A percentile compares a stretch with the other conserved stretches of the same genome.
phyloP scores from a whole-genome alignment of 2,797 vertebrate species.

The Nannoperca australis region DNA sequence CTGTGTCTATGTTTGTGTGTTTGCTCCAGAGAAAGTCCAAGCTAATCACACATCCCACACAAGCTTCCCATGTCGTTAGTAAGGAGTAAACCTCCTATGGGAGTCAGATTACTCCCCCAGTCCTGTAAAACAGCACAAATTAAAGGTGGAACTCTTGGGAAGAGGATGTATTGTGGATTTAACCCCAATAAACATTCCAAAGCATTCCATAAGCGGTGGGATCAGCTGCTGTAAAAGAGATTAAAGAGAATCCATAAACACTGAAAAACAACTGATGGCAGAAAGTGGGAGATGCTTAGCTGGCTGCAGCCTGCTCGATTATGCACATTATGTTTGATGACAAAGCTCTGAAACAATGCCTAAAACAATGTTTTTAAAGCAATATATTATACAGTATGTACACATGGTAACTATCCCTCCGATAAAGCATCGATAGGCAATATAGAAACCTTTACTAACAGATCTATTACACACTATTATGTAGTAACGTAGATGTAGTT shows the following conservation, averaged over 20 bases:
- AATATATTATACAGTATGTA: background rate
- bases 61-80: conserved; percentile 60
- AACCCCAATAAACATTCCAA: conserved; percentile 35
- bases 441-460: background rate
- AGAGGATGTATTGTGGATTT: background rate
- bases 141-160: conserved; percentile 36
- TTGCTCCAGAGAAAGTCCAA: conserved; percentile 22
- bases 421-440: background rate
- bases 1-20: conserved; percentile 18
- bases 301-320: background rate
- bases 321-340: background rate
- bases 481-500: background rate
- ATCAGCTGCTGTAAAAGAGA: conserved; percentile 26
- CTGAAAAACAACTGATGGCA: background rate
- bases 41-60: conserved; percentile 51
- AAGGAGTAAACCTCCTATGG: conserved; percentile 37
- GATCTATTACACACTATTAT: background rate
- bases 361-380: background rate
- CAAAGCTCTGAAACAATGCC: background rate
- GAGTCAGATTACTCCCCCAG: conserved; percentile 32
- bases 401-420: background rate
- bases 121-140: conserved; percentile 26
- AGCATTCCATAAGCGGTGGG: conserved; percentile 12
- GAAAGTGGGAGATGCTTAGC: background rate
- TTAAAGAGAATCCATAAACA: conserved; percentile 20